A percentile compares a stretch with the other conserved stretches of the same genome.
These are phyloP conservation scores for Pao palembangensis DNA, from an alignment of 2,113 vertebrate genomes.

Conservation along the genomic window DNA sequence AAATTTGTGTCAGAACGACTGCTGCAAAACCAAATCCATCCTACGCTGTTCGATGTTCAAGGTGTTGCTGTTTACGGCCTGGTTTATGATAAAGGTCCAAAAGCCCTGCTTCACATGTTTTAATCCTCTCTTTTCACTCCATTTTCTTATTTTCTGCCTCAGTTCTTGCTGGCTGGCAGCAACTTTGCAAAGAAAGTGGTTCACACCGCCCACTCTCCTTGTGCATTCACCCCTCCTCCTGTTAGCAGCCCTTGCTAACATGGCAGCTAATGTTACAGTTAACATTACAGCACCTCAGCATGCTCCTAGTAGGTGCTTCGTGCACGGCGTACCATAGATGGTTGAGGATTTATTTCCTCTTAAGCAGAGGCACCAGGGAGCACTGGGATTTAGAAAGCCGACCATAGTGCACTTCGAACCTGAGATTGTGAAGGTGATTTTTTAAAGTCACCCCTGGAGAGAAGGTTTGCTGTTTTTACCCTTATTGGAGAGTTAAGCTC, in stretches of 20 bases:
- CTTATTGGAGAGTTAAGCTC: slow-evolving; percentile 17
- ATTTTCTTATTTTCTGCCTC: slow-evolving; percentile 31
- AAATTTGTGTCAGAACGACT: too few species aligned
- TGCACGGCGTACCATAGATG: slow-evolving; percentile 20
- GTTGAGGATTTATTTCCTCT: slow-evolving; percentile 11
- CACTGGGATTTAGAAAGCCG: too few species aligned
- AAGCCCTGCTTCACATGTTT: too few species aligned
- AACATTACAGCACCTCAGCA: slow-evolving; percentile 68
- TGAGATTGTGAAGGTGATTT: background rate
- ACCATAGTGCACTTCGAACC: slow-evolving; percentile 1
- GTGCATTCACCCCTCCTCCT: slow-evolving; percentile 48
- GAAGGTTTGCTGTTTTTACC: slow-evolving; percentile 14
- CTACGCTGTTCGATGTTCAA: too few species aligned
- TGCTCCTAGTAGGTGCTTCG: slow-evolving; percentile 55
- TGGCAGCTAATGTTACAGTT: slow-evolving; percentile 66
- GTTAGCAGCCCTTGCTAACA: slow-evolving; percentile 45
- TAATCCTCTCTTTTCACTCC: slow-evolving; percentile 7
- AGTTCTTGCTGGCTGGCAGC: slow-evolving; percentile 13
- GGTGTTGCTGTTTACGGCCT: background rate
- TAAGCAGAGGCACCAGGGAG: background rate
- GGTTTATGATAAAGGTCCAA: background rate
- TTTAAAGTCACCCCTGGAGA: slow-evolving; percentile 9
- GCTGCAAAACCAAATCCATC: background rate
- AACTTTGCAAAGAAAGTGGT: slow-evolving; percentile 39
- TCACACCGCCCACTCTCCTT: slow-evolving; percentile 64